Evolutionary conservation across 2,888 invertebrate species (phyloP).

Genomic region (Ophion ventricosus): DNA sequence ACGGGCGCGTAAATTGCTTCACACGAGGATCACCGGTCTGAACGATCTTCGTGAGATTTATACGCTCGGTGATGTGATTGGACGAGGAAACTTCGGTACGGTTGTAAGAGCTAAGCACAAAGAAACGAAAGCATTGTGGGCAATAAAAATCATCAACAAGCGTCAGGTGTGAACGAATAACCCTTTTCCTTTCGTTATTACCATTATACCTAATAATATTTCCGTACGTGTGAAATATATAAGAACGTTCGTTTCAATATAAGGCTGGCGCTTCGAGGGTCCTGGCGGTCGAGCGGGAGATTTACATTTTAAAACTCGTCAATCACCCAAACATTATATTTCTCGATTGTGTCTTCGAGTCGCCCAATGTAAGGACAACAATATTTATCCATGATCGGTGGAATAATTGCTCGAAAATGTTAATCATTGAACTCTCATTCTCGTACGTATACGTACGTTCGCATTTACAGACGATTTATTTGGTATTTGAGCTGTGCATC

Average conservation of each 20-base stretch:
- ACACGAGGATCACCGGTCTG: conserved; percentile 79
- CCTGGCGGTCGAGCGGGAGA: conserved; percentile 84
- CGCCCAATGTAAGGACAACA: conserved; percentile 78
- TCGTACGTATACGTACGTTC: neutral
- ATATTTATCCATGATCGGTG: neutral
- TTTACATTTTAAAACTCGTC: conserved; percentile 85
- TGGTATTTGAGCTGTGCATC: conserved; percentile 85
- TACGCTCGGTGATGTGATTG: conserved; percentile 81
- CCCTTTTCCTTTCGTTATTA: conserved; percentile 3
- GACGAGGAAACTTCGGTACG: conserved; percentile 82
- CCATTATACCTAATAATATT: conserved; percentile 5
- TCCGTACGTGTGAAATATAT: neutral
- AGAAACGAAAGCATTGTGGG: conserved; percentile 78
- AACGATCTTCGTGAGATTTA: conserved; percentile 79
- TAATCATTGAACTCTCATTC: neutral
- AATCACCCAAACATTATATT: conserved; percentile 85
- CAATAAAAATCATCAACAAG: conserved; percentile 83
- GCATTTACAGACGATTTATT: conserved; percentile 82
- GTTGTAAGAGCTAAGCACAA: conserved; percentile 81
- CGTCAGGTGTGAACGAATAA: conserved; percentile 72
- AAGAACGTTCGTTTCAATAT: neutral
- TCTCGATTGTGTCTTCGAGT: conserved; percentile 85
- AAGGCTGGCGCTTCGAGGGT: conserved; percentile 74
- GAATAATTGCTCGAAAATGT: neutral
- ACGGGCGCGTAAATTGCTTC: conserved; percentile 78